Conservation (phyloP, 1,140 invertebrate genomes). For the Plutomurus gul region DNA sequence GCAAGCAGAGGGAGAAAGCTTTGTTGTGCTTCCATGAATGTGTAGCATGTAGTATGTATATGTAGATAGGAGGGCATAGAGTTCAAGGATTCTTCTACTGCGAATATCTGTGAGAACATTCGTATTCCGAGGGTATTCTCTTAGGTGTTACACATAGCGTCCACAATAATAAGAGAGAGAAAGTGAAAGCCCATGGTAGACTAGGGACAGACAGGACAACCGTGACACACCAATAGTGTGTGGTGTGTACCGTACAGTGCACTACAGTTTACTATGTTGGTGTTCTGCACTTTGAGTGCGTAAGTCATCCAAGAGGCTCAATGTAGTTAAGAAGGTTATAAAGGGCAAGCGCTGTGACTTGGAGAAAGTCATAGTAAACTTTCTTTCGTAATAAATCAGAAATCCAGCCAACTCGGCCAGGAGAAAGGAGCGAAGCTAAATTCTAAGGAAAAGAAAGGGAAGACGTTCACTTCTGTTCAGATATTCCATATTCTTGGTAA, state of each 20-base stretch:
- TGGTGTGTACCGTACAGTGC: background rate
- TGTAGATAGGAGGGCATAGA: background rate
- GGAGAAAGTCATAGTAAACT: conserved; percentile 23
- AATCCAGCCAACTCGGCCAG: conserved; percentile 3
- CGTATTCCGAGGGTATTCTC: no score
- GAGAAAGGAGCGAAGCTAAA: background rate
- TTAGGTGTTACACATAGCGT: background rate
- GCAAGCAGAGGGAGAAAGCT: background rate
- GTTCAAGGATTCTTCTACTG: no score
- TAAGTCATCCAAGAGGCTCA: conserved; percentile 19
- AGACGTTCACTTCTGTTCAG: background rate
- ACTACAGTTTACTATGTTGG: background rate
- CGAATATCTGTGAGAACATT: no score
- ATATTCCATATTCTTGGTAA: background rate
- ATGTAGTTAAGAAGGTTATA: conserved; percentile 28
- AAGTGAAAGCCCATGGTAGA: background rate
- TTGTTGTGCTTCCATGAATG: background rate
- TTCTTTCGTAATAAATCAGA: conserved; percentile 28
- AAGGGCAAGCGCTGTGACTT: background rate
- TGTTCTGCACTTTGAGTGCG: conserved; percentile 7
- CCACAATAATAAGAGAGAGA: background rate
- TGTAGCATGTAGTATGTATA: no score
- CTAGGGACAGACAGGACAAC: background rate
- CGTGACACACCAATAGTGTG: background rate
- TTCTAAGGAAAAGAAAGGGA: background rate